These are phyloP conservation scores for Helostoma temminkii DNA, from an alignment of 2,797 vertebrate species.

Conservation along the genomic window DNA sequence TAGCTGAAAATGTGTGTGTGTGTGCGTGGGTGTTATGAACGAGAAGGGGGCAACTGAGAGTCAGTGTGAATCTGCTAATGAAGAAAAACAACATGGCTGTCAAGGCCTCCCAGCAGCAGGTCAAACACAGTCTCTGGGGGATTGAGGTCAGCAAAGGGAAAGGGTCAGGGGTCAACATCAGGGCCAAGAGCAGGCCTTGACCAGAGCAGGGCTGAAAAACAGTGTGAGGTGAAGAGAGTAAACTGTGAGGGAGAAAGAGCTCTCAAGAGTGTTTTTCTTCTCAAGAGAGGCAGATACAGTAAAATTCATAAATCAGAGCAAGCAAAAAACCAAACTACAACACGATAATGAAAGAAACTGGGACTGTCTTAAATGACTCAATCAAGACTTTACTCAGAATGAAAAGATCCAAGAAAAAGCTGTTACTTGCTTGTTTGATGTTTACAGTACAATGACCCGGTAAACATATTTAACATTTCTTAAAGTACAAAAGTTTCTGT, in stretches of 20 bases:
- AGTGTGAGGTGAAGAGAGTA: slow-evolving; percentile 23
- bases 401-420: not conserved
- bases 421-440: slow-evolving; percentile 39
- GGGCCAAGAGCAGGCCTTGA: slow-evolving; percentile 60
- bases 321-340: not conserved
- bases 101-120: slow-evolving; percentile 75
- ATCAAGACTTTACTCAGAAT: not conserved
- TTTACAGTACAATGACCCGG: slow-evolving; percentile 46
- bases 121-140: slow-evolving; percentile 49
- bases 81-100: slow-evolving; percentile 80
- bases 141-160: slow-evolving; percentile 41
- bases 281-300: slow-evolving; percentile 3
- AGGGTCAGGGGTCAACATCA: slow-evolving; percentile 52
- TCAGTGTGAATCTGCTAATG: slow-evolving; percentile 77
- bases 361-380: not conserved
- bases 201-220: slow-evolving; percentile 25
- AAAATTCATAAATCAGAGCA: slow-evolving; percentile 8
- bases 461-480: slow-evolving; percentile 18
- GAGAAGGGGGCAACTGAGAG: slow-evolving; percentile 51
- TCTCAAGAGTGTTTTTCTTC: not conserved
- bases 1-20: slow-evolving; percentile 32
- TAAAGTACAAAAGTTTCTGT: slow-evolving; percentile 39
- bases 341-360: not conserved
- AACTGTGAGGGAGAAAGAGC: not conserved
- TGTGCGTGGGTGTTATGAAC: slow-evolving; percentile 30